Conservation (phyloP, 2,888 invertebrate genomes). For the Petrolisthes manimaculis region DNA sequence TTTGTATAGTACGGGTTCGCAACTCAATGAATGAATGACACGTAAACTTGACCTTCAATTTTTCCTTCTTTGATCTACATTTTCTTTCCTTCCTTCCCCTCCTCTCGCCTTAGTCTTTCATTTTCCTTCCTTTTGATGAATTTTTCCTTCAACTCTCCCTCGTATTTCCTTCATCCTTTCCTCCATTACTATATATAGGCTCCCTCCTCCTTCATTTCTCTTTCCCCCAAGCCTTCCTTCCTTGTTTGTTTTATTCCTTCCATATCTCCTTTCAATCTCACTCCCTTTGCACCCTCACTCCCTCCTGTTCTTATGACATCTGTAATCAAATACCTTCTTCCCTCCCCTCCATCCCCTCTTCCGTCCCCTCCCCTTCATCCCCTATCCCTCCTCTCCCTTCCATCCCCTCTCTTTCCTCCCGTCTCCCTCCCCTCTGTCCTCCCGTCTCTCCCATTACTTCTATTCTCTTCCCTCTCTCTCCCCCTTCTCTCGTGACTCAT, state of each 20-base stretch:
- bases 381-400: neutral
- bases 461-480: constrained; percentile 3
- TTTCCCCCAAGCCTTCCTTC: neutral
- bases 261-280: neutral
- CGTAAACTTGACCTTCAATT: neutral
- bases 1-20: no score
- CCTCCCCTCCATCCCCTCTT: neutral
- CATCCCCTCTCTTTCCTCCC: neutral
- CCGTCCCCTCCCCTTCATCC: neutral
- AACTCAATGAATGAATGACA: no score
- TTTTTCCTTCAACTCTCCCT: neutral
- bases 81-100: neutral
- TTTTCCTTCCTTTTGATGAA: neutral
- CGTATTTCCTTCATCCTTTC: neutral
- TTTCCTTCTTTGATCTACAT: neutral
- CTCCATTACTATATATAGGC: neutral
- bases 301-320: neutral
- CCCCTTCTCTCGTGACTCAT: neutral
- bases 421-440: neutral
- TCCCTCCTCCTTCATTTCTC: neutral
- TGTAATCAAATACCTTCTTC: neutral
- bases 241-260: neutral
- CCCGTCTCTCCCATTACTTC: neutral
- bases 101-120: neutral
- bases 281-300: no score